Evolutionary conservation across 2,113 vertebrate genomes (phyloP).

Genomic region (Grallaria varia): DNA sequence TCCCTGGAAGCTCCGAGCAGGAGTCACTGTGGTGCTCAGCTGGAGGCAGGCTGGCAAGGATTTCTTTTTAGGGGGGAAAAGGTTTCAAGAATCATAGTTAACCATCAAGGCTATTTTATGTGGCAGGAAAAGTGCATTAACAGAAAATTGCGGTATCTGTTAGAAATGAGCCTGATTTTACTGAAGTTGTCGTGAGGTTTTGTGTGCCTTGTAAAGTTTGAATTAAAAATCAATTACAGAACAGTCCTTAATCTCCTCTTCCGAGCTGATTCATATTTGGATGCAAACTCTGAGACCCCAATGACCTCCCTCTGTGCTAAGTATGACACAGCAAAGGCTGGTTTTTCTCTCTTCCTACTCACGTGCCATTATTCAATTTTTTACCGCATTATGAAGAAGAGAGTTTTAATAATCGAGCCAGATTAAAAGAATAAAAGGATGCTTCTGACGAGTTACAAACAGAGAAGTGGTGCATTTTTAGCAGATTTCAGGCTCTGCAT

Average conservation of each 20-base stretch:
- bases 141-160: background rate
- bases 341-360: background rate
- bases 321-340: background rate
- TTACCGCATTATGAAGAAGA: slow-evolving; percentile 9
- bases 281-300: background rate
- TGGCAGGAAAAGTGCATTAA: background rate
- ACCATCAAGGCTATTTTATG: background rate
- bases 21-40: background rate
- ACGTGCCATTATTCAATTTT: slow-evolving; percentile 27
- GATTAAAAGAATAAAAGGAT: slow-evolving; percentile 63
- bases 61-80: background rate
- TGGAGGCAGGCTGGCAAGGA: background rate
- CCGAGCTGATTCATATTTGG: background rate
- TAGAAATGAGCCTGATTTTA: background rate
- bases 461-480: slow-evolving; percentile 46
- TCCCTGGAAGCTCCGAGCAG: slow-evolving; percentile 28
- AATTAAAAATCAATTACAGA: slow-evolving; percentile 46
- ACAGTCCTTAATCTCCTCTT: background rate
- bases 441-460: slow-evolving; percentile 25
- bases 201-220: background rate
- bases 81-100: background rate
- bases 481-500: slow-evolving; percentile 55
- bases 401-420: slow-evolving; percentile 62
- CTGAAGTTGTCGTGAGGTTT: background rate
- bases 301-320: background rate